phyloP scores from a whole-genome alignment of 2,113 vertebrate genomes.

The Pantherophis guttatus region DNA sequence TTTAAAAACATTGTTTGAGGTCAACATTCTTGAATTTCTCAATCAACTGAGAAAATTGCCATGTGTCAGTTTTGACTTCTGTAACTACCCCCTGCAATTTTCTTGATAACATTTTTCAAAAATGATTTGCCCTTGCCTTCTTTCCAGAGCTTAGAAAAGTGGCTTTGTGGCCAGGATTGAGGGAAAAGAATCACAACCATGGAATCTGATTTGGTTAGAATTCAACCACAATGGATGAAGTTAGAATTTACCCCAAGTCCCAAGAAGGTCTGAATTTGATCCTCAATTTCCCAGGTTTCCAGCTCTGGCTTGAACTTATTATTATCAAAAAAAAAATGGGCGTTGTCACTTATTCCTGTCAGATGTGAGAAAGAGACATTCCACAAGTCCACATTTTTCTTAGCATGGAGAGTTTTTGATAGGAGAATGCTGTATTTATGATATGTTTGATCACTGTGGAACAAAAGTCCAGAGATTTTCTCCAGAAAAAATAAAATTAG shows the following conservation, averaged over 20 bases:
- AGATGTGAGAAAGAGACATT: neutral
- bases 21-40: neutral
- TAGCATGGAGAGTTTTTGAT: neutral
- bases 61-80: neutral
- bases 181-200: neutral
- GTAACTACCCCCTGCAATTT: neutral
- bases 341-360: neutral
- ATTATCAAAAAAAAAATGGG: neutral
- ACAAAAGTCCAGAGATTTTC: neutral
- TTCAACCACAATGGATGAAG: neutral
- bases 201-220: neutral
- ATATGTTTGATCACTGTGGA: neutral
- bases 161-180: neutral
- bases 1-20: neutral
- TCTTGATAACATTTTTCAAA: neutral
- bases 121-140: neutral
- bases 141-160: neutral
- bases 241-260: neutral
- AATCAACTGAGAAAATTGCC: neutral
- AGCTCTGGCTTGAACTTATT: neutral
- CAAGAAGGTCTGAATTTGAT: neutral
- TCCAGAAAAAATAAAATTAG: neutral
- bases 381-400: neutral
- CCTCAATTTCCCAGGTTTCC: neutral
- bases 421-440: neutral